phyloP scores from a whole-genome alignment of 2,888 invertebrate genomes.

The Cephus pulcher region DNA sequence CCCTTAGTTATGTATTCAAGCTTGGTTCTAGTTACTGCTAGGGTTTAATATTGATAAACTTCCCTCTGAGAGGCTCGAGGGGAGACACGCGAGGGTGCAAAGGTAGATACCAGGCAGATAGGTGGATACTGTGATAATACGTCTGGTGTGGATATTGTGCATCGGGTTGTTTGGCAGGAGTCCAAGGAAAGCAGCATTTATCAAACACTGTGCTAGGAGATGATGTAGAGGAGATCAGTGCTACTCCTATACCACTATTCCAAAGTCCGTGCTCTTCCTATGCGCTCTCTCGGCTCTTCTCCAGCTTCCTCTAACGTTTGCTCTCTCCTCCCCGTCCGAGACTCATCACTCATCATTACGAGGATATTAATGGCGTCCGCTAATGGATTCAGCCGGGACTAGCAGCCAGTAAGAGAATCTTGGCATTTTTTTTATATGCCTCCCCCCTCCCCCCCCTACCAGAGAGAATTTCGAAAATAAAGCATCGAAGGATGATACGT shows the following conservation, averaged over 20 bases:
- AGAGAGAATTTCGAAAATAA: slow-evolving; percentile 47
- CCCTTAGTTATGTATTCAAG: not conserved
- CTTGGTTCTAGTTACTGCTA: slow-evolving; percentile 16
- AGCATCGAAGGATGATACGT: slow-evolving; percentile 1
- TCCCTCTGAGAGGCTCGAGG: slow-evolving; percentile 13
- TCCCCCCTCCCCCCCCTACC: slow-evolving; percentile 3
- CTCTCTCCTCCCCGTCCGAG: slow-evolving; percentile 26
- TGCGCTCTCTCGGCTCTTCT: slow-evolving; percentile 20
- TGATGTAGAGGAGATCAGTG: slow-evolving; percentile 24
- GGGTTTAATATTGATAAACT: slow-evolving; percentile 42
- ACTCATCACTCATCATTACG: slow-evolving; percentile 61
- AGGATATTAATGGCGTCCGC: slow-evolving; percentile 59
- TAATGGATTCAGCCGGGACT: slow-evolving; percentile 56
- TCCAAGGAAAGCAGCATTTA: slow-evolving; percentile 57
- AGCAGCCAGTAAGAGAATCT: slow-evolving; percentile 44
- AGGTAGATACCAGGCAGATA: slow-evolving; percentile 27
- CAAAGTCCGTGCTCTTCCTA: slow-evolving; percentile 12
- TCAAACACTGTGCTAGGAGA: slow-evolving; percentile 42
- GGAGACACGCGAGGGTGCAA: slow-evolving; percentile 7
- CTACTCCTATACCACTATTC: slow-evolving; percentile 13
- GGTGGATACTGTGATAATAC: not conserved
- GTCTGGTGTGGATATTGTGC: slow-evolving; percentile 45
- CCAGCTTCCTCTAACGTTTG: slow-evolving; percentile 21
- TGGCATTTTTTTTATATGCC: slow-evolving; percentile 18
- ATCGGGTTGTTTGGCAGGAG: slow-evolving; percentile 51